phyloP scores from a whole-genome alignment of 35 echinoderm and acorn worm genomes.

The Stichopus chloronotus region DNA sequence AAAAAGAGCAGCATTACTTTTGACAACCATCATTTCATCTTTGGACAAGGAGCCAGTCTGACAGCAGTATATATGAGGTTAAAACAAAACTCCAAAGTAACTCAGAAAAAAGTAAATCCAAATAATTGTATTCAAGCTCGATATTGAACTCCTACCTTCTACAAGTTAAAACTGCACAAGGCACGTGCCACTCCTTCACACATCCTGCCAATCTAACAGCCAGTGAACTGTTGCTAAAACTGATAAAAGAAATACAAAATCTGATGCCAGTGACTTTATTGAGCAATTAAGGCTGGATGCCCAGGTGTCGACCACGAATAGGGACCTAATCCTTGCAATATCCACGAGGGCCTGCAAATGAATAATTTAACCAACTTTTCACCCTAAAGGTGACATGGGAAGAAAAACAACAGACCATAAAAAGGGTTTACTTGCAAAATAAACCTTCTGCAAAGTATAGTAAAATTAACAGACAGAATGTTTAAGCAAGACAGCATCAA shows the following conservation, averaged over 20 bases:
- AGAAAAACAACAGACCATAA: not conserved
- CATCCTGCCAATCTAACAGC: no score
- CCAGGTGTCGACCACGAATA: not conserved
- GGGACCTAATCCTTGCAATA: not conserved
- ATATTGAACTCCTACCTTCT: no score
- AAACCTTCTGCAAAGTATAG: not conserved
- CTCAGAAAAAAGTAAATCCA: no score
- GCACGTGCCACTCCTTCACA: no score
- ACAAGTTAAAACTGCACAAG: no score
- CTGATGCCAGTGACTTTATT: not conserved
- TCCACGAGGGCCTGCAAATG: not conserved
- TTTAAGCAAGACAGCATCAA: not conserved
- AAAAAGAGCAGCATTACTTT: no score
- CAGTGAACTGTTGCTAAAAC: no score
- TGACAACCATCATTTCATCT: no score
- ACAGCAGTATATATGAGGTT: no score
- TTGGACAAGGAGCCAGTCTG: no score
- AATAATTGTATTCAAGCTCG: no score
- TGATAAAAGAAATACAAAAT: not conserved
- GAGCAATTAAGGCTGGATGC: not conserved
- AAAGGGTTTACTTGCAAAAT: not conserved
- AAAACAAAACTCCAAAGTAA: no score
- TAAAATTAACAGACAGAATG: not conserved
- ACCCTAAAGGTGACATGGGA: not conserved
- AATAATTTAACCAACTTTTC: not conserved